Base-by-base conservation (phyloP, 2,797 vertebrate species). In the Diplodus puntazzo region DNA sequence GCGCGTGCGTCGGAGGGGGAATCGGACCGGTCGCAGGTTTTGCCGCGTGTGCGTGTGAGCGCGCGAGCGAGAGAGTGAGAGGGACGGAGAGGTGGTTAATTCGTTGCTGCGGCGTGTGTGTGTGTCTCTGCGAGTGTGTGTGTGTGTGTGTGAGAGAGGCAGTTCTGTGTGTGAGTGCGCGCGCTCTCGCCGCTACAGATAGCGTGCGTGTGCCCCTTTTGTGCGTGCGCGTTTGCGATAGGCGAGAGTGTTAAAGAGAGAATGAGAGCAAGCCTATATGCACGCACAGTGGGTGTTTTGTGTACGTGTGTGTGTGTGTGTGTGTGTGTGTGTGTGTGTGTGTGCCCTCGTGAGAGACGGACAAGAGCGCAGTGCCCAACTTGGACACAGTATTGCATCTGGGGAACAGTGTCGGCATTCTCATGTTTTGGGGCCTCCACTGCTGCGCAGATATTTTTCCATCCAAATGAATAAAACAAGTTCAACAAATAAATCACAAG, bases 371-470 rank as follows among this genome's bases (percentile, higher is more conserved):
- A 62, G 75, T 68, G 82, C 46, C 64, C 85, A 88, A 90, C 80
- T 92, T 90, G 78, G 79, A 75, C 81, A 62, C 80, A 78, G 1
- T 58, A 57, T 75, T 50, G 70, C 69, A 85, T 83, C 73, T 81
- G 73, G 78, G 69, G 75, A 82, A 76, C 71, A 74, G 80, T 77
- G 73, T 3, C 42, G 73, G 66, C 62, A 83, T 71, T 64, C 77
- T 79, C 25, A 43, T 34, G 63, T 75, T n/a, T 62, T 54, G n/a
- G 79, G 79, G 62, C 50, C 75, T 80, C 34, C 48, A 10, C 43
- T 27, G 43, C 59, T 81, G 75, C 62, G 63, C 68, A 73, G 70
- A 79, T 62, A 64, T 66, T 61, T 66, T 61, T 21, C 39, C 42
- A 46, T 68, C 21, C 48, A 70, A 67, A 81, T 69, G 72, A 70